phyloP scores from a whole-genome alignment of 2,113 vertebrate species.

The Dendrocopos noguchii region DNA sequence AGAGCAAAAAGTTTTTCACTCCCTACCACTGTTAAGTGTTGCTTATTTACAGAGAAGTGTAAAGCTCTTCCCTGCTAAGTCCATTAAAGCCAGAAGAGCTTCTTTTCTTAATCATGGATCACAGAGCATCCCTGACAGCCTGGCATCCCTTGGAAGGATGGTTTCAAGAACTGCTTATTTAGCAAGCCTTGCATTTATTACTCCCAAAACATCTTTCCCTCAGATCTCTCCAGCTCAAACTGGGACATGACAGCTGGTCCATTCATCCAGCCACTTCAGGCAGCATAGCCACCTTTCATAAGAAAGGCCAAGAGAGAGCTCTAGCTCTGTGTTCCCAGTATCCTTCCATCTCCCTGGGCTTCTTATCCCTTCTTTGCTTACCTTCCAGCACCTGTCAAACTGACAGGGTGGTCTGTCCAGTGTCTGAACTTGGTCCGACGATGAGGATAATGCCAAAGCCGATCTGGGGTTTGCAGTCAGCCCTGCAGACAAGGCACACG shows the following conservation, averaged over 20 bases:
- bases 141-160: not conserved
- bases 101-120: conserved; percentile 29
- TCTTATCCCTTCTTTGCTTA: conserved; percentile 50
- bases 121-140: not conserved
- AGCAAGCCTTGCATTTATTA: not conserved
- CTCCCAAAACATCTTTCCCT: not conserved
- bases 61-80: conserved; percentile 6
- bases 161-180: not conserved
- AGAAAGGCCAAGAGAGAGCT: not conserved
- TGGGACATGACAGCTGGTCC: rapidly evolving
- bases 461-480: conserved; percentile 72
- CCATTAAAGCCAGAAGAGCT: conserved; percentile 28
- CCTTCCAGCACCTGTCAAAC: conserved; percentile 85
- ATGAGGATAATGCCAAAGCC: conserved; percentile 85
- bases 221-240: rapidly evolving
- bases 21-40: rapidly evolving
- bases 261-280: not conserved
- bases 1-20: not conserved
- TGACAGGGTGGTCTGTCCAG: conserved; percentile 84
- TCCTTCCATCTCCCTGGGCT: not conserved
- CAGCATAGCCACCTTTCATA: not conserved
- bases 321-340: rapidly evolving
- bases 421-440: conserved; percentile 81
- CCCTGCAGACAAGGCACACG: conserved; percentile 65
- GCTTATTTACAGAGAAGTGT: not conserved